These are phyloP conservation scores for Salminus brasiliensis DNA, from an alignment of 2,113 vertebrate species.

Conservation along the genomic window DNA sequence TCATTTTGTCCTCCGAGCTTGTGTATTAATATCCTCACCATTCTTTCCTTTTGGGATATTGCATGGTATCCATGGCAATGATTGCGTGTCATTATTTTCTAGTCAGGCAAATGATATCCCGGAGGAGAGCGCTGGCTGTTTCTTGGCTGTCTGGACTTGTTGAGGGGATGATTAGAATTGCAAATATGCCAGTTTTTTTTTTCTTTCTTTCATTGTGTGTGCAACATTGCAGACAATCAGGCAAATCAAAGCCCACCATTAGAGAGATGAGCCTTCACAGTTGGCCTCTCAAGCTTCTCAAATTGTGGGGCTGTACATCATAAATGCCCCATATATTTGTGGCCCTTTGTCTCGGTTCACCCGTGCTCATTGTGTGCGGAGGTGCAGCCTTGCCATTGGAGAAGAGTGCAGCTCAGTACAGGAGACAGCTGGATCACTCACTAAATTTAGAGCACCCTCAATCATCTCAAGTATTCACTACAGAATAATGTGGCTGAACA, in stretches of 20 bases:
- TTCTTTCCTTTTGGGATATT: slow-evolving; percentile 59
- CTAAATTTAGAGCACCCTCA: slow-evolving; percentile 67
- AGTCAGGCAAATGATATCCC: slow-evolving; percentile 76
- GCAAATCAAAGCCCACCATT: slow-evolving; percentile 77
- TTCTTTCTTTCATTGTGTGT: slow-evolving; percentile 75
- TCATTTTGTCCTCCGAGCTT: slow-evolving; percentile 69
- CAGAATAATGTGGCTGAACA: slow-evolving; percentile 68
- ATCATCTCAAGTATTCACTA: slow-evolving; percentile 68
- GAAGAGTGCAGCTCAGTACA: slow-evolving; percentile 65
- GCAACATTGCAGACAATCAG: slow-evolving; percentile 78
- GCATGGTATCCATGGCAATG: slow-evolving; percentile 74
- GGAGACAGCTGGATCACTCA: slow-evolving; percentile 50
- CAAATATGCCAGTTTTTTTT: slow-evolving; percentile 70
- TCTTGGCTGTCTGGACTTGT: slow-evolving; percentile 70
- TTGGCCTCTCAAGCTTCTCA: slow-evolving; percentile 66
- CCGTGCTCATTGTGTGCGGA: slow-evolving; percentile 30
- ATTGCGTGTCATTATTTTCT: slow-evolving; percentile 76
- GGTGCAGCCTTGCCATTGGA: slow-evolving; percentile 62
- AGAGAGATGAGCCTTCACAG: slow-evolving; percentile 71
- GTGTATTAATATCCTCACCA: slow-evolving; percentile 71
- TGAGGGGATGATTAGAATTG: slow-evolving; percentile 77
- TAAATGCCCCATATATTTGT: slow-evolving; percentile 41
- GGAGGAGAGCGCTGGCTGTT: slow-evolving; percentile 61
- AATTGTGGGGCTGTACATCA: slow-evolving; percentile 61
- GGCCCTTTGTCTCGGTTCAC: slow-evolving; percentile 2